phyloP scores from a whole-genome alignment of 2,113 vertebrate genomes.

The Prinia subflava region DNA sequence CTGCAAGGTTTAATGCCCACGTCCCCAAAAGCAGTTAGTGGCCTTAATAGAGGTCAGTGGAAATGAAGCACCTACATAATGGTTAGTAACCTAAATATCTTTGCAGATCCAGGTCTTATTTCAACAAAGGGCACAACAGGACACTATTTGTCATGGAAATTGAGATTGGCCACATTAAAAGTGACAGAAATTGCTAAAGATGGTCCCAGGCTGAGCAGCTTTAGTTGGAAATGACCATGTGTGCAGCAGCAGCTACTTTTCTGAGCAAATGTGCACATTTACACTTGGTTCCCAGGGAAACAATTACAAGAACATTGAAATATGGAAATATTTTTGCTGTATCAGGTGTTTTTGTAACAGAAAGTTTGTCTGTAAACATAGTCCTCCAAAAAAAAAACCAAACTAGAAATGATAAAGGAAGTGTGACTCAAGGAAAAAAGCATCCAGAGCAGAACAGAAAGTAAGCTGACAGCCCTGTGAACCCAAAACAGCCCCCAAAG shows the following conservation, averaged over 20 bases:
- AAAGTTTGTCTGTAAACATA: neutral
- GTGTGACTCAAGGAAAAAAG: neutral
- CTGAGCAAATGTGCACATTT: neutral
- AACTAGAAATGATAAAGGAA: neutral
- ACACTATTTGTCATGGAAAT: neutral
- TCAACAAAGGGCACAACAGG: neutral
- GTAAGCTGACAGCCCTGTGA: conserved; percentile 11
- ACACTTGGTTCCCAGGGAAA: neutral
- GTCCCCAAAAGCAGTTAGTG: neutral
- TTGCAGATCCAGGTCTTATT: neutral
- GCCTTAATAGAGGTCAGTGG: neutral
- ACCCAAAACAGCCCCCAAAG: conserved; percentile 19
- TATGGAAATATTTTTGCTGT: neutral
- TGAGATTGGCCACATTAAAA: accelerated
- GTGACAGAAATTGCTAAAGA: neutral
- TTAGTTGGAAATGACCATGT: neutral
- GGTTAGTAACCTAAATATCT: conserved; percentile 17
- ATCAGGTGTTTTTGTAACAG: neutral
- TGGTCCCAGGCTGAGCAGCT: neutral
- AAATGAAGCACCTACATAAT: neutral
- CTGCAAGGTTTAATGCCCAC: neutral
- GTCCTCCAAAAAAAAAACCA: neutral
- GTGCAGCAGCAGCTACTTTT: neutral
- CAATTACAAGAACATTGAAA: neutral
- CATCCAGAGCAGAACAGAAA: neutral